Percentiles rank a stretch among this genome's conserved stretches.
Conservation (phyloP, 2,888 invertebrate species). For the Cheilosia grossa region DNA sequence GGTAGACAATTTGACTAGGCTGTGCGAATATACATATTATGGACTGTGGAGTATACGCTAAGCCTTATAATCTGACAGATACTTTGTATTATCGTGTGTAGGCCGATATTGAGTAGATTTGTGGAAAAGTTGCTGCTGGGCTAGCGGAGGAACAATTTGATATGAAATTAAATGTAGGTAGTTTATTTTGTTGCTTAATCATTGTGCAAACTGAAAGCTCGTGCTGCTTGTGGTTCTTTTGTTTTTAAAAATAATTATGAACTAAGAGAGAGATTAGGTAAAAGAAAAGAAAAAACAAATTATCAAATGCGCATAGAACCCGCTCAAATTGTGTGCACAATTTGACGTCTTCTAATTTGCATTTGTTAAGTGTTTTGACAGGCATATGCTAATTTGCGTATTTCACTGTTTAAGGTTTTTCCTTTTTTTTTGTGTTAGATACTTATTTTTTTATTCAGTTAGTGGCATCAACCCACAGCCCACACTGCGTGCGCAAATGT, state of each 20-base stretch:
- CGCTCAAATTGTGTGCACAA: constrained; percentile 33
- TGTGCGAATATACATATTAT: constrained; percentile 3
- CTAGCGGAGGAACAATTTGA: no score
- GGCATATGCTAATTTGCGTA: constrained; percentile 61
- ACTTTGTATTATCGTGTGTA: constrained; percentile 36
- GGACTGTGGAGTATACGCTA: background rate
- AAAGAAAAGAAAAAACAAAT: background rate
- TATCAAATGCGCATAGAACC: background rate
- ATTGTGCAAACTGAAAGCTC: constrained; percentile 52
- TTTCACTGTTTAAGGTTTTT: constrained; percentile 14
- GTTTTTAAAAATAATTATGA: constrained; percentile 46
- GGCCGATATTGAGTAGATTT: constrained; percentile 17
- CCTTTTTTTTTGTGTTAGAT: background rate
- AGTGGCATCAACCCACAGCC: constrained; percentile 39
- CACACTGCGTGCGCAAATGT: constrained; percentile 35
- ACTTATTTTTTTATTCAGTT: constrained; percentile 19
- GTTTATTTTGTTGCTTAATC: constrained; percentile 8
- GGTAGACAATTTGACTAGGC: constrained; percentile 68
- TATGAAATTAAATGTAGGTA: background rate
- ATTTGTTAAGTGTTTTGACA: constrained; percentile 73
- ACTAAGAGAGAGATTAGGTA: background rate
- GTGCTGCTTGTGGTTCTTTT: constrained; percentile 29
- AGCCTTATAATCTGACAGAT: constrained; percentile 37
- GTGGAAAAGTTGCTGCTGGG: constrained; percentile 29
- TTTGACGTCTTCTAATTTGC: constrained; percentile 62